Percentiles rank a stretch among this genome's conserved stretches.
These are phyloP conservation scores for Epinotia demarniana DNA, from an alignment of 2,888 invertebrate species.

Conservation along the genomic window DNA sequence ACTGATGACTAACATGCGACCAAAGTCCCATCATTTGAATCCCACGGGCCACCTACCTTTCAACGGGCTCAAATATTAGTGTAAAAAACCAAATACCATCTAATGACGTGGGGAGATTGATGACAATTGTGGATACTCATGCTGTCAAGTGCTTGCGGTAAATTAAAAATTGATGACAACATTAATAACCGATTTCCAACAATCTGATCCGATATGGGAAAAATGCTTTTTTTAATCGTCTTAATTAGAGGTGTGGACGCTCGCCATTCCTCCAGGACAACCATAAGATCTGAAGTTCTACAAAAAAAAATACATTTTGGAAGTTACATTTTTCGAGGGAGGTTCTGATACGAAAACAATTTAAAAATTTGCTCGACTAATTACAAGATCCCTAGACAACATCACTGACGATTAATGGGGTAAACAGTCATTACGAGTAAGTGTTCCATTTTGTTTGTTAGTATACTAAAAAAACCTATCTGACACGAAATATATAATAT, in stretches of 20 bases:
- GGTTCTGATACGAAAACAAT: not conserved
- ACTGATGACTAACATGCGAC: conserved; percentile 43
- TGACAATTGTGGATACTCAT: conserved; percentile 55
- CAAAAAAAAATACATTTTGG: too few species aligned
- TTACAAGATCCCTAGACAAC: not conserved
- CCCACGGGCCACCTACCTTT: conserved; percentile 61
- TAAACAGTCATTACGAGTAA: too few species aligned
- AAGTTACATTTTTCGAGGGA: too few species aligned
- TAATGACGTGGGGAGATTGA: conserved; percentile 63
- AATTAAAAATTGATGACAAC: too few species aligned
- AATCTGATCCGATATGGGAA: not conserved
- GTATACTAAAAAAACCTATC: too few species aligned
- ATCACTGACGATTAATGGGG: not conserved
- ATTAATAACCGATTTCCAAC: not conserved
- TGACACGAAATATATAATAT: too few species aligned
- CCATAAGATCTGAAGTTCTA: too few species aligned
- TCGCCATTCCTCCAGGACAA: too few species aligned
- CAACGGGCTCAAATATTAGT: conserved; percentile 64
- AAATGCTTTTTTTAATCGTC: too few species aligned
- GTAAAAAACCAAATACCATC: conserved; percentile 61
- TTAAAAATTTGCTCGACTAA: not conserved
- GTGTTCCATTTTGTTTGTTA: too few species aligned
- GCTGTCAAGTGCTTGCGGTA: conserved; percentile 38
- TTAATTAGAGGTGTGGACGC: too few species aligned
- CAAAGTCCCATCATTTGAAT: conserved; percentile 49